Evolutionary conservation across 37 sponge, comb jelly and placozoan genomes (phyloP).

Genomic region (Amphimedon queenslandica): DNA sequence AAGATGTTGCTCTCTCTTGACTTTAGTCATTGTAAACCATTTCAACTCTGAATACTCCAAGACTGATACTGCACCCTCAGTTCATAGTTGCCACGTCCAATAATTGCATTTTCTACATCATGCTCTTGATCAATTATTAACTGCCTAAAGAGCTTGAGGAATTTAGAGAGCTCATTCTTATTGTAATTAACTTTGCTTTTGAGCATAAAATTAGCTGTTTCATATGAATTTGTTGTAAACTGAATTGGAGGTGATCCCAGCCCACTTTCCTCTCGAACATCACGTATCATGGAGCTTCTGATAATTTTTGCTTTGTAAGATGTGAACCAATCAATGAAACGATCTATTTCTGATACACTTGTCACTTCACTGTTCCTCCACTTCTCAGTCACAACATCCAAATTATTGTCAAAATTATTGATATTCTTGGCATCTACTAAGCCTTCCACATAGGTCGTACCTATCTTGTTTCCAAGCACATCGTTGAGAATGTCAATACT

Average conservation of each 20-base stretch:
- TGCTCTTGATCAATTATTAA: slow-evolving; percentile 22
- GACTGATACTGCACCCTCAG: slow-evolving; percentile 4
- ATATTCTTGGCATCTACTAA: slow-evolving; percentile 11
- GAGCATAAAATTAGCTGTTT: slow-evolving; percentile 26
- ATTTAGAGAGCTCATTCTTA: slow-evolving; percentile 17
- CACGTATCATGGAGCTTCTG: slow-evolving; percentile 2
- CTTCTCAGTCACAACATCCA: background rate
- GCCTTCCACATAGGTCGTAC: slow-evolving; percentile 30
- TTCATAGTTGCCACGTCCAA: slow-evolving; percentile 29
- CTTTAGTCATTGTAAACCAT: slow-evolving; percentile 31
- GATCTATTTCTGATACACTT: background rate
- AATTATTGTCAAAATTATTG: slow-evolving; percentile 18
- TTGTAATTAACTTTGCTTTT: slow-evolving; percentile 42
- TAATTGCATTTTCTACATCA: slow-evolving; percentile 27
- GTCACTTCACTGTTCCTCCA: background rate
- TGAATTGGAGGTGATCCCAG: slow-evolving; percentile 24
- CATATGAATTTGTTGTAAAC: slow-evolving; percentile 37
- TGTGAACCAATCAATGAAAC: slow-evolving; percentile 14
- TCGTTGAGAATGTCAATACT: slow-evolving; percentile 35
- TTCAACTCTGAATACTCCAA: slow-evolving; percentile 8
- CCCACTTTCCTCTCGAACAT: slow-evolving; percentile 26
- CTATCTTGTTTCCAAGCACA: slow-evolving; percentile 31
- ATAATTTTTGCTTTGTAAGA: slow-evolving; percentile 5
- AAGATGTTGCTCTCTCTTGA: slow-evolving; percentile 4
- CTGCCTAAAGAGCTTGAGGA: slow-evolving; percentile 14